Evolutionary conservation across 92 coral and sea anemone genomes (phyloP).

Genomic region (Heliopora coerulea): DNA sequence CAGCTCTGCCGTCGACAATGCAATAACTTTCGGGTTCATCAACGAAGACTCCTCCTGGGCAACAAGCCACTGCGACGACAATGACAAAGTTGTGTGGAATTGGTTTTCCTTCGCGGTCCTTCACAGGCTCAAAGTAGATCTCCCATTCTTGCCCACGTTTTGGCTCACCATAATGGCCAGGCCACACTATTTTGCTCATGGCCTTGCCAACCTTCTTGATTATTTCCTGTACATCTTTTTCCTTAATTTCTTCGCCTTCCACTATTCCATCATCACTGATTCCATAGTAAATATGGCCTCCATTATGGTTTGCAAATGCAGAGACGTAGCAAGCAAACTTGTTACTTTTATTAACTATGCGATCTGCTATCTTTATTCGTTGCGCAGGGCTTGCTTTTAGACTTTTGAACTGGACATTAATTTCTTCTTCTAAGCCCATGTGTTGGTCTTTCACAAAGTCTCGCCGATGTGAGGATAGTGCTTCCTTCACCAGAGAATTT

Average conservation of each 20-base stretch:
- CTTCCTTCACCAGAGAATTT: no score
- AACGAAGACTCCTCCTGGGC: conserved; percentile 50
- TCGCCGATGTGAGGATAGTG: background rate
- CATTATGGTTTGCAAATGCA: conserved; percentile 52
- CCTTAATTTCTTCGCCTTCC: conserved; percentile 17
- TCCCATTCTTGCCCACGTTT: conserved; percentile 42
- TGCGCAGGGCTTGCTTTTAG: background rate
- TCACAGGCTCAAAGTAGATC: conserved; percentile 33
- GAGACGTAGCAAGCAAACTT: conserved; percentile 36
- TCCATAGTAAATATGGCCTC: conserved; percentile 53
- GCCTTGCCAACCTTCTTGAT: background rate
- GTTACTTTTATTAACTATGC: conserved; percentile 44
- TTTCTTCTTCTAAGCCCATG: background rate
- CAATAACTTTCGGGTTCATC: conserved; percentile 39
- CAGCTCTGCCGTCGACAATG: conserved; percentile 4
- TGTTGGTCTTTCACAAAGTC: background rate
- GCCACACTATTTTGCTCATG: background rate
- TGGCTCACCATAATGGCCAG: background rate
- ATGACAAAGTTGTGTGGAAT: conserved; percentile 27
- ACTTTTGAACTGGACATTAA: background rate
- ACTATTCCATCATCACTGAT: conserved; percentile 38
- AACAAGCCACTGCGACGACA: conserved; percentile 27
- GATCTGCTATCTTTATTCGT: conserved; percentile 35
- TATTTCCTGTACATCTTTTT: background rate
- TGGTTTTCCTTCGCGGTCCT: background rate